Evolutionary conservation across 2,113 vertebrate species (phyloP), one percentile per base, ranked within the genome.

Genomic region (Malurus elegans): DNA sequence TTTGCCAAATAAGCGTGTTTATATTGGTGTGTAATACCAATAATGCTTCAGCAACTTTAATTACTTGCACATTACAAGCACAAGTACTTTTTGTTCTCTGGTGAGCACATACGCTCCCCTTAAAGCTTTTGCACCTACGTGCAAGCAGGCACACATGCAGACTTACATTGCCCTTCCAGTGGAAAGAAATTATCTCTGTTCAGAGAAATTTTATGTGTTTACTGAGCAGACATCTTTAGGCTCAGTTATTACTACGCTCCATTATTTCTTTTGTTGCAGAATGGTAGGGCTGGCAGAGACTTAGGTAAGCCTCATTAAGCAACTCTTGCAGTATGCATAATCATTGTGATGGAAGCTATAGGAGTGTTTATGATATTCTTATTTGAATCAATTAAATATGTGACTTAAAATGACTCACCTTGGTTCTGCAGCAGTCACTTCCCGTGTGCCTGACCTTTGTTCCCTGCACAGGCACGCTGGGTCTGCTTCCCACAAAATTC

Each of bases 291-390:
- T 97, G 94, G 86, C 91, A 95, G 83, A 57, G 64, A 82, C 90
- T 95, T 91, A 90, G 90, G 94, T 92, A 94, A 94, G 93, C 67
- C 85, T 95, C 93, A 96, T 96, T 96, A 96, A 94, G 94, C 90
- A 96, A 81, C 92, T 83, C 88, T 90, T 86, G 79, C 82, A 88
- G 67, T 92, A 92, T 88, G 90, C 82, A 90, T 93, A 95, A 95
- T 96, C 81, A 90, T 23, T 83, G 71, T 73, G 72, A 90, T 86
- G 87, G 92, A 94, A 88, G 90, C 80, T 86, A 96, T 9, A 80
- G 71, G 56, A 88, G 38, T 74, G 60, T 83, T 97, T 90, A 92
- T 88, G 50, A 94, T 90, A 90, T 66, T 96, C 71, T 76, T 73
- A 74, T 44, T 83, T 74, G 48, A 74, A 93, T 94, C 82, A 90